phyloP scores from a whole-genome alignment of 1,140 invertebrate species.

The Drosophila orena region DNA sequence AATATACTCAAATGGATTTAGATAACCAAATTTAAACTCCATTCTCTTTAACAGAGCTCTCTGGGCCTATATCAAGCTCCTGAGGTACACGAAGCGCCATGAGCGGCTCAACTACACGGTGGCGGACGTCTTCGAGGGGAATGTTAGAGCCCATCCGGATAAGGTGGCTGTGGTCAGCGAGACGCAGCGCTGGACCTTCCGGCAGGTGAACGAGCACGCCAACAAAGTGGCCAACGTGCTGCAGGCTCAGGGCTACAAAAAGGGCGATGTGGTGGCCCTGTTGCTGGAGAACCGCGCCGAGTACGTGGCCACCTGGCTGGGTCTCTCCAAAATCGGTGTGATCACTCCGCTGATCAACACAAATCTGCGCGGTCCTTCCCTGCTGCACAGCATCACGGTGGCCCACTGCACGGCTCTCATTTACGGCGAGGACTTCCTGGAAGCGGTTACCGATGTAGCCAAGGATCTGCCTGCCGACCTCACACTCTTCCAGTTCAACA shows the following conservation, averaged over 20 bases:
- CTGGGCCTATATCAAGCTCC: conserved; percentile 88
- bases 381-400: conserved; percentile 94
- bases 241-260: conserved; percentile 90
- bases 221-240: conserved; percentile 95
- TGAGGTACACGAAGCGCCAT: conserved; percentile 87
- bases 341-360: conserved; percentile 96
- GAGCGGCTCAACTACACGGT: conserved; percentile 89
- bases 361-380: conserved; percentile 92
- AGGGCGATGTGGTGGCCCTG: conserved; percentile 95
- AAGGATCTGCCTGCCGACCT: conserved; percentile 61
- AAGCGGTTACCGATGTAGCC: conserved; percentile 51
- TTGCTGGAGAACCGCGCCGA: conserved; percentile 96
- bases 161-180: conserved; percentile 92
- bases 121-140: conserved; percentile 89
- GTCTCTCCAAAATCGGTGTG: conserved; percentile 95
- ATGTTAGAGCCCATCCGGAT: conserved; percentile 90
- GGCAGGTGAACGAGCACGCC: conserved; percentile 92
- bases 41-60: conserved; percentile 85
- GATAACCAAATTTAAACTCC: neutral
- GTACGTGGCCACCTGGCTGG: conserved; percentile 95
- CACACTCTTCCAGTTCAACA: conserved; percentile 86
- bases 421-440: conserved; percentile 87
- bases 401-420: conserved; percentile 93
- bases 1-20: no score
- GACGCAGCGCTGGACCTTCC: conserved; percentile 89